These are phyloP conservation scores for Pollachius pollachius DNA, from an alignment of 2,113 vertebrate species.

Conservation along the genomic window DNA sequence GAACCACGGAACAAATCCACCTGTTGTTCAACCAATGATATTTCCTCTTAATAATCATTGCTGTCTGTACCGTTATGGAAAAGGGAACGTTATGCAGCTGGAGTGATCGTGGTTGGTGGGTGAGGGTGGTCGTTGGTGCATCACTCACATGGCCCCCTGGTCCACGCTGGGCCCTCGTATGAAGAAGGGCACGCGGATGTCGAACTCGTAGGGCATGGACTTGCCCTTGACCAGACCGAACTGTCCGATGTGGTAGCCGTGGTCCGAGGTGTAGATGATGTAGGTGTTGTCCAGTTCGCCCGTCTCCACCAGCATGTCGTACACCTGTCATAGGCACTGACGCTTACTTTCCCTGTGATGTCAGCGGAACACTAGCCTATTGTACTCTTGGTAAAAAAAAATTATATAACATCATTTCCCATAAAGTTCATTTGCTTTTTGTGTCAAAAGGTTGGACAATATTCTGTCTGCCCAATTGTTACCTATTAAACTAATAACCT, in stretches of 20 bases:
- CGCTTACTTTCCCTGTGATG: too few species aligned
- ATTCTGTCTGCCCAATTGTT: too few species aligned
- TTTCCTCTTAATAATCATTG: too few species aligned
- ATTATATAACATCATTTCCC: too few species aligned
- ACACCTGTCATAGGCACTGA: conserved; percentile 72
- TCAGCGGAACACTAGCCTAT: too few species aligned
- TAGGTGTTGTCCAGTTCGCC: conserved; percentile 95
- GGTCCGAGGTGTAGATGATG: conserved; percentile 94
- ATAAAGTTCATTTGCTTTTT: too few species aligned
- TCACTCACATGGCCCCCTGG: conserved; percentile 85
- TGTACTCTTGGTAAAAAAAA: too few species aligned
- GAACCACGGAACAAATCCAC: too few species aligned
- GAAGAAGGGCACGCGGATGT: conserved; percentile 95
- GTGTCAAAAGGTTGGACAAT: too few species aligned
- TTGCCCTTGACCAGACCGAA: conserved; percentile 98
- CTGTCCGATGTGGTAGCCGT: conserved; percentile 97
- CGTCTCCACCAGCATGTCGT: conserved; percentile 86
- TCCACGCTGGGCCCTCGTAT: conserved; percentile 93
- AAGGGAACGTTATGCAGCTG: background rate
- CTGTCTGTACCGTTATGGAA: background rate
- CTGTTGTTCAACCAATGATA: too few species aligned
- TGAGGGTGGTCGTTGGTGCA: background rate
- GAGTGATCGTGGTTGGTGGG: background rate
- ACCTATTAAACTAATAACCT: too few species aligned
- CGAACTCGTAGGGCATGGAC: conserved; percentile 98